phyloP scores from a whole-genome alignment of 2,888 invertebrate genomes.

The Cyrtodaria siliqua region DNA sequence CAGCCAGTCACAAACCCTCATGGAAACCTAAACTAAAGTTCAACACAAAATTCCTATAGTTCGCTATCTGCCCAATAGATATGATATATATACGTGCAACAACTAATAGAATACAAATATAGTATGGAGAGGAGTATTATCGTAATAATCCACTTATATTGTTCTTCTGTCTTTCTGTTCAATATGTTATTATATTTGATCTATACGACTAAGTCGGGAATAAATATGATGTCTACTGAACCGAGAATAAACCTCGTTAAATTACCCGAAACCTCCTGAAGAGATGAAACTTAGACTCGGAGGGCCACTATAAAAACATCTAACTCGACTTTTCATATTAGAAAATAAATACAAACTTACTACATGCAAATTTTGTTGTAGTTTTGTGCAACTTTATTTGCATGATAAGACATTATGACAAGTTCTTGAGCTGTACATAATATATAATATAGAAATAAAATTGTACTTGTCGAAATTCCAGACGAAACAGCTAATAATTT shows the following conservation, averaged over 20 bases:
- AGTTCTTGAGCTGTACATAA: too few species aligned
- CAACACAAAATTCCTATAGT: background rate
- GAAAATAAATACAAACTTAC: constrained; percentile 46
- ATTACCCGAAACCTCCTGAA: constrained; percentile 21
- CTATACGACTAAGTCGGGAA: constrained; percentile 43
- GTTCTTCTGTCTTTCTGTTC: constrained; percentile 55
- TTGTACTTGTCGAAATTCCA: too few species aligned
- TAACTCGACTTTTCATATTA: constrained; percentile 49
- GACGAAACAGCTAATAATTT: too few species aligned
- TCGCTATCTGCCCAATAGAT: background rate
- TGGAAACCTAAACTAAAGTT: background rate
- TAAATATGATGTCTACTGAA: constrained; percentile 49
- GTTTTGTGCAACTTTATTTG: too few species aligned
- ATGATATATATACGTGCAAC: constrained; percentile 3
- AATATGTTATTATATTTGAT: constrained; percentile 58
- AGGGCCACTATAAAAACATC: constrained; percentile 32
- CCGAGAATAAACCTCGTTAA: constrained; percentile 42
- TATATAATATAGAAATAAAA: too few species aligned
- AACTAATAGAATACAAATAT: constrained; percentile 47
- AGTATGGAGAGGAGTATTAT: constrained; percentile 15
- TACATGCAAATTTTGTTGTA: constrained; percentile 23
- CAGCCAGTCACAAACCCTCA: too few species aligned
- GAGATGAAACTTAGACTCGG: background rate
- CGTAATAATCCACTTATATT: constrained; percentile 50
- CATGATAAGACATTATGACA: too few species aligned